Conservation (phyloP, 1,140 invertebrate genomes). For the Platorchestia sp. region DNA sequence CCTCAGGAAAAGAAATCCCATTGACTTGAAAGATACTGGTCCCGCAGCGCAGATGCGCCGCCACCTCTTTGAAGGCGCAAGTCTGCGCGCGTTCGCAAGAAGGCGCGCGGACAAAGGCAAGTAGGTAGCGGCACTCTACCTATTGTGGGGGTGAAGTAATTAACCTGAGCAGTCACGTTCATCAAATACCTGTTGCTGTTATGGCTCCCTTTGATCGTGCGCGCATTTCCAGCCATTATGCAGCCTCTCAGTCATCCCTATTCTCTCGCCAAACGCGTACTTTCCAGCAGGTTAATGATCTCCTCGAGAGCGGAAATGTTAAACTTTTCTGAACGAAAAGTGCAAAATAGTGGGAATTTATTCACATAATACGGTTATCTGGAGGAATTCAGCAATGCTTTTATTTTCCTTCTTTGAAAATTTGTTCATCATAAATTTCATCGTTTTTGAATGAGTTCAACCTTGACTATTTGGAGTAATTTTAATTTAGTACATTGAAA, state of each 20-base stretch:
- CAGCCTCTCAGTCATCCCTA: background rate
- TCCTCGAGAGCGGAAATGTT: background rate
- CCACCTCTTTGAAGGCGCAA: background rate
- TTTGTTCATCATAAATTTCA: background rate
- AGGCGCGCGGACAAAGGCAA: background rate
- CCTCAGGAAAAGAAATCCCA: background rate
- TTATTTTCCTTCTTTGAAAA: background rate
- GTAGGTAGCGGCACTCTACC: background rate
- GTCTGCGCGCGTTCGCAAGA: background rate
- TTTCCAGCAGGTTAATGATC: background rate
- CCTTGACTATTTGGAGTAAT: background rate
- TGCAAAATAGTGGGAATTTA: background rate
- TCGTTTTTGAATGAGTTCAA: background rate
- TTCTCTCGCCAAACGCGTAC: background rate
- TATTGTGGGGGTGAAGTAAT: conserved; percentile 40
- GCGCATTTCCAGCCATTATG: background rate
- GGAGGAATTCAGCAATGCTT: background rate
- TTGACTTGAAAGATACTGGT: background rate
- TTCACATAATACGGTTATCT: background rate
- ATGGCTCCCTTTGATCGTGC: background rate
- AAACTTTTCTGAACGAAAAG: background rate
- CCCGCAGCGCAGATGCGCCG: too few relatives aligned
- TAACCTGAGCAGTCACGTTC: conserved; percentile 17
- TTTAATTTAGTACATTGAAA: background rate
- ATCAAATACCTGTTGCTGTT: conserved; percentile 33